Percentiles rank a stretch among this genome's conserved stretches.
phyloP scores from a whole-genome alignment of 2,888 invertebrate species.

The Tortrix viridana region DNA sequence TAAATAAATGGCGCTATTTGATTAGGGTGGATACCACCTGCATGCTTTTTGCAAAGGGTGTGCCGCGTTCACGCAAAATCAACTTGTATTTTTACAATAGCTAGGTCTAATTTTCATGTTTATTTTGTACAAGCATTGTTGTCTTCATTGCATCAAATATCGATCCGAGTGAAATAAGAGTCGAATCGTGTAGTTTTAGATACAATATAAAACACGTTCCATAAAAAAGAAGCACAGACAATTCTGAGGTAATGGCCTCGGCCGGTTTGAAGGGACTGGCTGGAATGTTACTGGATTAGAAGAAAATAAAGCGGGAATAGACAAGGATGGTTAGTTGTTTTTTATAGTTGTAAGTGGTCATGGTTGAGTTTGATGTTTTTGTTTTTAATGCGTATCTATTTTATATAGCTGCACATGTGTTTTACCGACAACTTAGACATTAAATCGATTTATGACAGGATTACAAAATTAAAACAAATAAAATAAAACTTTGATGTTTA shows the following conservation, averaged over 20 bases:
- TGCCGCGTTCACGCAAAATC: slow-evolving; percentile 12
- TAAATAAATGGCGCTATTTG: slow-evolving; percentile 45
- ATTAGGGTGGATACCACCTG: slow-evolving; percentile 48
- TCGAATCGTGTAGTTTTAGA: slow-evolving; percentile 14
- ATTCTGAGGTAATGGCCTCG: slow-evolving; percentile 34
- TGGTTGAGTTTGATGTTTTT: not conserved
- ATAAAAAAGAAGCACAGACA: slow-evolving; percentile 33
- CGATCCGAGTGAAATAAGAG: slow-evolving; percentile 23
- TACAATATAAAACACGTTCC: slow-evolving; percentile 31
- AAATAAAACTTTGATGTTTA: no score
- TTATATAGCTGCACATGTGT: no score
- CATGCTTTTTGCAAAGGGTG: slow-evolving; percentile 39
- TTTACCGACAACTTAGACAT: not conserved
- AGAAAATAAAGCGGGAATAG: slow-evolving; percentile 33
- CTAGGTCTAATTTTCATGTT: slow-evolving; percentile 2
- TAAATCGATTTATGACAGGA: no score
- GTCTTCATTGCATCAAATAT: slow-evolving; percentile 33
- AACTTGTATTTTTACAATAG: not conserved
- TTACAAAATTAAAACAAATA: no score
- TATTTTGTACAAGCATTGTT: slow-evolving; percentile 9
- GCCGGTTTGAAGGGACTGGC: slow-evolving; percentile 32
- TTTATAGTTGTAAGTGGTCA: slow-evolving; percentile 1
- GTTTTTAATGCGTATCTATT: not conserved
- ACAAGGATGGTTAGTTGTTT: slow-evolving; percentile 25
- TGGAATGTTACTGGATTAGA: slow-evolving; percentile 38